These are phyloP conservation scores for Centropristis striata DNA, from an alignment of 2,113 vertebrate species.

Conservation along the genomic window DNA sequence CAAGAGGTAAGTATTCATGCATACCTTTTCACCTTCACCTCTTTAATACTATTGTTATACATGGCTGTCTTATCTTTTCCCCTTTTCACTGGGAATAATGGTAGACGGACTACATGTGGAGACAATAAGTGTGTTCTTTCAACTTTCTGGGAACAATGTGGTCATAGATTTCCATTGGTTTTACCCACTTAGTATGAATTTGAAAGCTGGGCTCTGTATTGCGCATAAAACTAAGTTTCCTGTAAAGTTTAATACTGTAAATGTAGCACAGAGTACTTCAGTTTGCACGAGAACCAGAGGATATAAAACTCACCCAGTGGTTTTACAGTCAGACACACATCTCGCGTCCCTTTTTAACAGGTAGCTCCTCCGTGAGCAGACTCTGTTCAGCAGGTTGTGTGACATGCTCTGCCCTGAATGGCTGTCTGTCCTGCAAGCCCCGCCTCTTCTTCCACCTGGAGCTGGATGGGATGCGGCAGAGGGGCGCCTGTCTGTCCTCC, in stretches of 20 bases:
- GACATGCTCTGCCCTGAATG: constrained; percentile 91
- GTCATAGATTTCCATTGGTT: constrained; percentile 45
- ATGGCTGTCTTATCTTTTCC: background rate
- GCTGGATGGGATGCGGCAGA: constrained; percentile 92
- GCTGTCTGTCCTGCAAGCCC: constrained; percentile 93
- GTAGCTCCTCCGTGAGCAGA: constrained; percentile 87
- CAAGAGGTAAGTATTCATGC: constrained; percentile 60
- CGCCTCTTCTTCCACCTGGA: constrained; percentile 94
- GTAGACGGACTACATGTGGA: constrained; percentile 51
- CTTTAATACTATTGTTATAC: background rate
- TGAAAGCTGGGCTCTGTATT: constrained; percentile 3
- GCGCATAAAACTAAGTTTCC: background rate
- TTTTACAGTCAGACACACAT: background rate
- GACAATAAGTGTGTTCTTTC: constrained; percentile 43
- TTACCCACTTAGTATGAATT: constrained; percentile 11
- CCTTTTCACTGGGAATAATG: background rate
- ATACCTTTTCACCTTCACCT: background rate
- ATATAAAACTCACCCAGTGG: background rate
- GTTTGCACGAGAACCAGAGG: background rate
- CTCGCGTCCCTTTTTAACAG: constrained; percentile 63
- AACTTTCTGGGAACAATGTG: constrained; percentile 45
- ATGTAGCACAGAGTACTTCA: background rate
- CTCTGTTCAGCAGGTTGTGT: constrained; percentile 91
- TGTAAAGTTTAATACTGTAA: background rate
- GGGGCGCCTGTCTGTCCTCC: constrained; percentile 90